phyloP scores from a whole-genome alignment of 2,888 invertebrate genomes.

The Troilus luridus region DNA sequence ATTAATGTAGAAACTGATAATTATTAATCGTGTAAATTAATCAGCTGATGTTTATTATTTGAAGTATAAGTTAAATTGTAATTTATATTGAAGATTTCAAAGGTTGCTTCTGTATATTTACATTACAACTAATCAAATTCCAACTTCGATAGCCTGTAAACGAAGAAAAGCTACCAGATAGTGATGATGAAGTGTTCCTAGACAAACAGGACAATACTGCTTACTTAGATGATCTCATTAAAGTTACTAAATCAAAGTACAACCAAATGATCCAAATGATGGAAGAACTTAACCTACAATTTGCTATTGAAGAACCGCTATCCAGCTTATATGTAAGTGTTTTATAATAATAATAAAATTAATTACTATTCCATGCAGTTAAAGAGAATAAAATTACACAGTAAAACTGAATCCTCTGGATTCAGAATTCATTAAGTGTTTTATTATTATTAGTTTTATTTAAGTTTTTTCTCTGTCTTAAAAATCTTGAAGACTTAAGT shows the following conservation, averaged over 20 bases:
- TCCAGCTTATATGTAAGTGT: not conserved
- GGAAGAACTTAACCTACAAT: slow-evolving; percentile 11
- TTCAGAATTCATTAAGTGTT: too few relatives aligned
- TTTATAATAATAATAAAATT: not conserved
- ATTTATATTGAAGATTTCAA: not conserved
- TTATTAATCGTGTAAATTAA: too few relatives aligned
- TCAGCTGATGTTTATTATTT: too few relatives aligned
- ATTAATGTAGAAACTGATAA: too few relatives aligned
- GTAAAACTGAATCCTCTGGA: not conserved
- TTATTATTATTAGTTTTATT: too few relatives aligned
- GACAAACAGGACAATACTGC: not conserved
- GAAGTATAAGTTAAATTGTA: too few relatives aligned
- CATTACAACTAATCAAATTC: not conserved
- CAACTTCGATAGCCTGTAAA: not conserved
- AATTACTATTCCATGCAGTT: not conserved
- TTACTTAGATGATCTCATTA: not conserved
- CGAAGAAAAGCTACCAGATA: slow-evolving; percentile 7
- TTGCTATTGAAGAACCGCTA: not conserved
- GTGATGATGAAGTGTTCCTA: not conserved
- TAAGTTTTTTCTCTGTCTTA: too few relatives aligned
- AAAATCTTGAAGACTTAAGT: too few relatives aligned
- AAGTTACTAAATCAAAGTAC: slow-evolving; percentile 25
- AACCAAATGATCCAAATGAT: not conserved
- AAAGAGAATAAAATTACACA: not conserved
- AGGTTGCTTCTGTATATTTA: not conserved